These are phyloP conservation scores for Chloroceryle inda DNA, from an alignment of 2,797 vertebrate species.

Conservation along the genomic window DNA sequence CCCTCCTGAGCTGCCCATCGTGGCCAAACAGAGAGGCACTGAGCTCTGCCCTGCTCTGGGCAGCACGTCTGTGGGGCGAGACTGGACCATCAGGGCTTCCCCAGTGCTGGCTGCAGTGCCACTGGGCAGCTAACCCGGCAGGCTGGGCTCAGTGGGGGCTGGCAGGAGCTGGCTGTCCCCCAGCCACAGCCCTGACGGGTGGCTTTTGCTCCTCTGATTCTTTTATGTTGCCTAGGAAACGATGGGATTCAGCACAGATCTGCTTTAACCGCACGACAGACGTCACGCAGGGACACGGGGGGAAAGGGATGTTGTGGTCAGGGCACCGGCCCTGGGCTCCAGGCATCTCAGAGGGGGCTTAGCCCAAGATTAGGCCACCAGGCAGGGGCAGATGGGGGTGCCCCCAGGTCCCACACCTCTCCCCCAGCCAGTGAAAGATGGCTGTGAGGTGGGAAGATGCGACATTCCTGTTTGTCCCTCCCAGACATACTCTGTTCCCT, in stretches of 20 bases:
- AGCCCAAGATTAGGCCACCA: neutral
- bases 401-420: accelerated
- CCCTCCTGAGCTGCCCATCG: accelerated
- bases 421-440: accelerated
- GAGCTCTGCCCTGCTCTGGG: neutral
- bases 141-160: neutral
- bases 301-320: neutral
- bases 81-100: accelerated
- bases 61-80: accelerated
- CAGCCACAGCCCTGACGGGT: neutral
- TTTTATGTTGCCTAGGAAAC: constrained; percentile 62
- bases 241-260: neutral
- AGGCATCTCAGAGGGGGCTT: accelerated
- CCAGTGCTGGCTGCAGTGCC: neutral
- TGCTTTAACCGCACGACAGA: neutral
- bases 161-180: neutral
- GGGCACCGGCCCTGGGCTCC: neutral
- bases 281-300: constrained; percentile 1
- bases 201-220: constrained; percentile 40
- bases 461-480: accelerated
- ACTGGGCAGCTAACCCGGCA: accelerated
- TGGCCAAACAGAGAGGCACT: neutral
- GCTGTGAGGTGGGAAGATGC: accelerated
- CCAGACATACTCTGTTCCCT: accelerated
- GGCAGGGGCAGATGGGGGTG: accelerated